phyloP scores from a whole-genome alignment of 2,113 vertebrate species.

The Budorcas taxicolor region DNA sequence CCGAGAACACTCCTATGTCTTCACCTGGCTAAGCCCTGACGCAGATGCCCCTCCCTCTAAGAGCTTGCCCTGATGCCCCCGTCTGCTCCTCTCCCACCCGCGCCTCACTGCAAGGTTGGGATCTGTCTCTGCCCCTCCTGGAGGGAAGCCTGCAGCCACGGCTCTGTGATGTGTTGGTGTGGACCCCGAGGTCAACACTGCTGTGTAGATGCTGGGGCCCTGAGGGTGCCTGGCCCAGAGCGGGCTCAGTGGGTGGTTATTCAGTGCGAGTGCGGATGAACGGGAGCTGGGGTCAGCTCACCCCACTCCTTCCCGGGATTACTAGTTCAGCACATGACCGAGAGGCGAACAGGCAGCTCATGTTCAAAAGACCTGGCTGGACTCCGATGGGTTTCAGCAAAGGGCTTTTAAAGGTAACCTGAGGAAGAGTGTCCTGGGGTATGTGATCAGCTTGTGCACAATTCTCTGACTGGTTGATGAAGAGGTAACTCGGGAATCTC shows the following conservation, averaged over 20 bases:
- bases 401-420: not conserved
- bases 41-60: not conserved
- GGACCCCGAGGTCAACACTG: not conserved
- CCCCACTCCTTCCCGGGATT: not conserved
- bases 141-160: not conserved
- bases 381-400: not conserved
- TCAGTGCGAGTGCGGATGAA: rapidly evolving
- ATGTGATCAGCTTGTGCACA: not conserved
- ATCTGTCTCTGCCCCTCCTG: not conserved
- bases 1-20: rapidly evolving
- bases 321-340: not conserved
- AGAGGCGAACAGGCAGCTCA: not conserved
- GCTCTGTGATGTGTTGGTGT: not conserved
- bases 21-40: not conserved
- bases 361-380: not conserved
- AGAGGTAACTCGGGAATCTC: not conserved
- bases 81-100: not conserved
- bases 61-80: not conserved
- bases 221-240: not conserved
- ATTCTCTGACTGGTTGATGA: not conserved
- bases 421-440: not conserved
- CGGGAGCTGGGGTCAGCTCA: not conserved
- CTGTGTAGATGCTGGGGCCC: not conserved
- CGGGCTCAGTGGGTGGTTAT: not conserved
- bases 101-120: not conserved